Base-by-base conservation (phyloP, 2,888 invertebrate genomes). In the Acronicta alni region DNA sequence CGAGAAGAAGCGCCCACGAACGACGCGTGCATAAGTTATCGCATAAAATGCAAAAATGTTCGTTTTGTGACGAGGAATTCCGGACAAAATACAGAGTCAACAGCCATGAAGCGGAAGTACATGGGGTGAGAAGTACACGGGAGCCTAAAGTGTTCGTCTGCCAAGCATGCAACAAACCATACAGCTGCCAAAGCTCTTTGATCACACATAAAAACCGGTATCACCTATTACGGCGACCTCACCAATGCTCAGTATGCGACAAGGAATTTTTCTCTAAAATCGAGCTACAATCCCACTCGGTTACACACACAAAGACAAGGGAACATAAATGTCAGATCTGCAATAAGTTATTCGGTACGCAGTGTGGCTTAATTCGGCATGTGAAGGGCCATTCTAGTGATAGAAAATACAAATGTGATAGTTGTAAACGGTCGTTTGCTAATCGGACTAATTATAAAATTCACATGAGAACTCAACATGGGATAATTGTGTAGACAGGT, bases 241-340 rank as follows among this genome's bases (percentile, higher is more conserved):
- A 77, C 16, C 59, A 86, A n/a, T 95, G 95, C 42, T 72, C 81
- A 0, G 75, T 85, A 1, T 95, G 95, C 37, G 89, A 89, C 0
- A 91, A 89, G 72, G 83, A 83, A 0, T 90, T 89, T n/a, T 78
- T 67, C 26, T 78, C 77, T 0, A 59, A 55, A 7, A 63, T 77
- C 0, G 77, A 77, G 46, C 77, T 86, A 12, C 58, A 46, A 1
- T 77, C 83, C 0, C 86, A 86, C 44, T 68, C 75, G 18, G 72
- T 79, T 0, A 81, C 81, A 3, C 86, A 86, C 57, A 75, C 69
- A 0, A 77, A 80, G 35, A 75, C 81, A 0, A 78, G 75, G 30
- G 67, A 78, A 15, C 81, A 79, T 9, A 72, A 70, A 26, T 83
- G 83, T 42, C 49, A 67, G 0, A 60, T 72, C 41, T 83, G 83